Evolutionary conservation across 2,888 invertebrate species (phyloP).

Genomic region (Meghimatium bilineatum): DNA sequence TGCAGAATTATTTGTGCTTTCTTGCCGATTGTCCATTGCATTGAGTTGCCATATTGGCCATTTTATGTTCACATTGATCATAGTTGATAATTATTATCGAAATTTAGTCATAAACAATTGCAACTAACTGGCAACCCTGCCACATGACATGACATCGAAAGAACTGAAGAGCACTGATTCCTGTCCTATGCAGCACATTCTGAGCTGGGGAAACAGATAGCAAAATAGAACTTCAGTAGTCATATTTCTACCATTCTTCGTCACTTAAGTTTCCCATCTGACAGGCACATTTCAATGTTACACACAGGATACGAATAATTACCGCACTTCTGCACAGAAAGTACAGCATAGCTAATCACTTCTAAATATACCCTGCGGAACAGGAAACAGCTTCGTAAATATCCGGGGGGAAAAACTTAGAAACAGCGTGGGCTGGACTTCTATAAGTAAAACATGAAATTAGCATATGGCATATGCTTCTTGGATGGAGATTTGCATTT

Average conservation of each 20-base stretch:
- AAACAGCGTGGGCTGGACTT: not conserved
- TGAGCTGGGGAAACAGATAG: no score
- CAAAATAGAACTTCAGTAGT: no score
- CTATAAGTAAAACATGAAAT: not conserved
- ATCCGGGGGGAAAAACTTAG: not conserved
- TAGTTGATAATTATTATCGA: no score
- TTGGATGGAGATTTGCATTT: not conserved
- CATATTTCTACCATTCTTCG: not conserved
- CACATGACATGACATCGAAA: no score
- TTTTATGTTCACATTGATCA: no score
- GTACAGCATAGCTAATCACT: constrained; percentile 10
- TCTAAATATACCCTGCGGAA: not conserved
- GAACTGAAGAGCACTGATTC: no score
- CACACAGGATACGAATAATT: constrained; percentile 11
- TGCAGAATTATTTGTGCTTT: no score
- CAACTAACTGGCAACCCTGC: no score
- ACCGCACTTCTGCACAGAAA: not conserved
- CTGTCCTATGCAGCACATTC: no score
- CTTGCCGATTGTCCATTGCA: no score
- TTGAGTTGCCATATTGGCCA: no score
- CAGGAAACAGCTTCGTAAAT: constrained; percentile 24
- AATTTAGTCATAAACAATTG: no score
- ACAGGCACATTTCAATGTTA: not conserved
- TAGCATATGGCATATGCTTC: not conserved
- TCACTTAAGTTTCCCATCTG: not conserved